Conservation (phyloP, 2,888 invertebrate genomes). For the Mamestra brassicae region DNA sequence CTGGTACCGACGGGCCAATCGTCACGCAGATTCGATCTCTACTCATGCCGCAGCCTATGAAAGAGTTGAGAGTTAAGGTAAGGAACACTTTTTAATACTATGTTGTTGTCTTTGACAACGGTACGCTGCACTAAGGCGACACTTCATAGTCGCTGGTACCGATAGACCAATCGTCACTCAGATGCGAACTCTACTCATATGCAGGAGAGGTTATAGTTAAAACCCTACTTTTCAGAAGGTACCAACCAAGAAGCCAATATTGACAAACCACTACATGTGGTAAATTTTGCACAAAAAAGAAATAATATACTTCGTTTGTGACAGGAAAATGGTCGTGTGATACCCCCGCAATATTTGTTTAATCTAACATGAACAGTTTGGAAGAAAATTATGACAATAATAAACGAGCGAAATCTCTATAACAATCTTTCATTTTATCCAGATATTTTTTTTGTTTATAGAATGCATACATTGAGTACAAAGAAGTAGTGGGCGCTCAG, state of each 20-base stretch:
- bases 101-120: background rate
- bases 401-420: too few species aligned
- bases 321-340: too few species aligned
- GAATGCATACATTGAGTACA: conserved; percentile 98
- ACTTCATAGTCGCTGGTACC: background rate
- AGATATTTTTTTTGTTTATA: conserved; percentile 72
- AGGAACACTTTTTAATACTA: conserved; percentile 69
- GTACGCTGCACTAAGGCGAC: background rate
- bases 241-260: background rate
- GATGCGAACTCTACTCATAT: too few species aligned
- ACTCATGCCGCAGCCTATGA: conserved; percentile 99
- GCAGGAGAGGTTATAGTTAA: too few species aligned
- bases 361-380: background rate
- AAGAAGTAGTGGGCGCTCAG: conserved; percentile 98
- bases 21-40: conserved; percentile 99
- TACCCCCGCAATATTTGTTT: background rate
- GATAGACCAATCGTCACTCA: too few species aligned
- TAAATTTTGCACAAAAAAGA: background rate
- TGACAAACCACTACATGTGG: too few species aligned
- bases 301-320: background rate
- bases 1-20: conserved; percentile 99
- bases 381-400: too few species aligned
- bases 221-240: too few species aligned
- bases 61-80: conserved; percentile 98
- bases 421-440: too few species aligned